phyloP scores from a whole-genome alignment of 2,113 vertebrate species.

The Nerophis lumbriciformis region DNA sequence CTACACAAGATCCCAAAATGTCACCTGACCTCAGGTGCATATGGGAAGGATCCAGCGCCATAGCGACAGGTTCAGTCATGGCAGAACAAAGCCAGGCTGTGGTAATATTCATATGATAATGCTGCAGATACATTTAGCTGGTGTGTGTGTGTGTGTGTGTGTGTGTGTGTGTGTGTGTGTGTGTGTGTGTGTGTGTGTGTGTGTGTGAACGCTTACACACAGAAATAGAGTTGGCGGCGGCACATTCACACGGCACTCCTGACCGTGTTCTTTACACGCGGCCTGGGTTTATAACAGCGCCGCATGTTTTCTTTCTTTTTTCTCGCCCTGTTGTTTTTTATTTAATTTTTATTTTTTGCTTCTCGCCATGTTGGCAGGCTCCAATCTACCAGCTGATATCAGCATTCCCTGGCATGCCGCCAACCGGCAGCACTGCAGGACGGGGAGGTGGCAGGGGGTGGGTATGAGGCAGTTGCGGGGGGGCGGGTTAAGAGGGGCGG shows the following conservation, averaged over 20 bases:
- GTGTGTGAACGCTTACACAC: too few relatives aligned
- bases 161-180: too few relatives aligned
- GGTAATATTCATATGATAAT: constrained; percentile 73
- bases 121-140: constrained; percentile 33
- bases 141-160: background rate
- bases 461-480: background rate
- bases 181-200: too few relatives aligned
- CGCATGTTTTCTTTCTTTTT: constrained; percentile 39
- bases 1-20: too few relatives aligned
- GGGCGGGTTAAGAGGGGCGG: background rate
- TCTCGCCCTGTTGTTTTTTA: constrained; percentile 47
- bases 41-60: constrained; percentile 53
- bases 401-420: constrained; percentile 78
- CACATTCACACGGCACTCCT: constrained; percentile 32
- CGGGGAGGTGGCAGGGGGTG: constrained; percentile 28
- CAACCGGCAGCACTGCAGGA: constrained; percentile 74
- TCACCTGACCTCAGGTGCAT: constrained; percentile 10
- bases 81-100: constrained; percentile 63
- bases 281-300: constrained; percentile 40
- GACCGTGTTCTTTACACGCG: constrained; percentile 28
- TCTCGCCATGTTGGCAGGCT: constrained; percentile 78
- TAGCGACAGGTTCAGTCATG: constrained; percentile 57
- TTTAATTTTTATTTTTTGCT: constrained; percentile 46
- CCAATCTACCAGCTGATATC: constrained; percentile 81
- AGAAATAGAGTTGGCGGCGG: background rate